Evolutionary conservation across 2,888 invertebrate genomes (phyloP).

Genomic region (Quadriops clusia): DNA sequence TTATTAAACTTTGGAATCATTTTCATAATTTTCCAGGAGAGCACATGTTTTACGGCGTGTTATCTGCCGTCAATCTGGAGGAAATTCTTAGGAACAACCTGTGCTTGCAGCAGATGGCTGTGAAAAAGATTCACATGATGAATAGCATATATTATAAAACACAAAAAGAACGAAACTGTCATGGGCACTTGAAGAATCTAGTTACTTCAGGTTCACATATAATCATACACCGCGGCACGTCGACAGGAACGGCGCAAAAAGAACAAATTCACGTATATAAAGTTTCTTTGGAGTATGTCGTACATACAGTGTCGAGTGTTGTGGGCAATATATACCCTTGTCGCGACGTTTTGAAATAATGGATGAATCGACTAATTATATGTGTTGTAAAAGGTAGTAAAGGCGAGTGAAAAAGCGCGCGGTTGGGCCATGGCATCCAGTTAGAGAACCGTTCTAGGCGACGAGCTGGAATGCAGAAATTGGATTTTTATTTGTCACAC

Average conservation of each 20-base stretch:
- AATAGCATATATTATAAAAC: slow-evolving; percentile 4
- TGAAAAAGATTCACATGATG: neutral
- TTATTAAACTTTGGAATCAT: too few relatives aligned
- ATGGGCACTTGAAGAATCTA: slow-evolving; percentile 7
- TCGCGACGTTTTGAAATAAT: slow-evolving; percentile 28
- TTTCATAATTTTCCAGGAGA: too few relatives aligned
- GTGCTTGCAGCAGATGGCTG: too few relatives aligned
- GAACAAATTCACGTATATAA: slow-evolving; percentile 6
- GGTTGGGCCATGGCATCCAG: slow-evolving; percentile 7
- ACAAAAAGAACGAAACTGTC: slow-evolving; percentile 12
- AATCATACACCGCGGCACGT: slow-evolving; percentile 4
- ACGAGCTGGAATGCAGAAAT: slow-evolving; percentile 31
- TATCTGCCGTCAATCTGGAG: too few relatives aligned
- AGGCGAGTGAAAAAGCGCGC: slow-evolving; percentile 3
- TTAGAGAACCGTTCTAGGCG: slow-evolving; percentile 15
- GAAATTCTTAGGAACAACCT: too few relatives aligned
- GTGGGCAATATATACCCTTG: too few relatives aligned
- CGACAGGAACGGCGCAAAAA: slow-evolving; percentile 6
- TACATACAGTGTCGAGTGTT: slow-evolving; percentile 9
- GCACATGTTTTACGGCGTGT: too few relatives aligned
- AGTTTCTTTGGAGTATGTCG: slow-evolving; percentile 8
- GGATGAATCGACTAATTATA: slow-evolving; percentile 34
- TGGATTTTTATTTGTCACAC: slow-evolving; percentile 35
- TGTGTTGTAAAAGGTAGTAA: slow-evolving; percentile 21
- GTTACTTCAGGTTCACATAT: slow-evolving; percentile 6